A percentile compares a stretch with the other conserved stretches of the same genome.
Conservation (phyloP, 1,140 invertebrate genomes). For the Marisa cornuarietis region DNA sequence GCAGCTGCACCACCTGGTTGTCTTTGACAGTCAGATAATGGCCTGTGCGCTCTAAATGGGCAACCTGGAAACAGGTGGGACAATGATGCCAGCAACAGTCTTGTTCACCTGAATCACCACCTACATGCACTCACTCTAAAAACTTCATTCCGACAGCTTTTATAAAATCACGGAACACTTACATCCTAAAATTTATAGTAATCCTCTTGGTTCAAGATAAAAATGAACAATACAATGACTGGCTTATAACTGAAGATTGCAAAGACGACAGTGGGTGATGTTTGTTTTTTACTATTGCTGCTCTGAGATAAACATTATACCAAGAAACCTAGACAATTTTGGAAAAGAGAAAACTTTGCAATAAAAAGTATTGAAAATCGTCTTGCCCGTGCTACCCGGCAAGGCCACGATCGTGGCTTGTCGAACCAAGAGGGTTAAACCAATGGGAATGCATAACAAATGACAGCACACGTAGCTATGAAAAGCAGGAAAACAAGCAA, state of each 20-base stretch:
- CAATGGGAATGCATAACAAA: background rate
- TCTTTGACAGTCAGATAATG: slow-evolving; percentile 99
- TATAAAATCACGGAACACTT: background rate
- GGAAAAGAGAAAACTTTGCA: too few species aligned
- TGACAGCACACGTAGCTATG: slow-evolving; percentile 1
- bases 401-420: too few species aligned
- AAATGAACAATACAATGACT: too few species aligned
- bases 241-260: too few species aligned
- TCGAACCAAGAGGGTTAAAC: too few species aligned
- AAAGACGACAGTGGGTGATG: too few species aligned
- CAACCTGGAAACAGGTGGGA: slow-evolving; percentile 73
- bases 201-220: too few species aligned
- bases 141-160: background rate
- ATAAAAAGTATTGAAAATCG: too few species aligned
- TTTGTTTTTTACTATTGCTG: too few species aligned
- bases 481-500: slow-evolving; percentile 2
- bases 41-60: slow-evolving; percentile 93
- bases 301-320: too few species aligned
- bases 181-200: background rate
- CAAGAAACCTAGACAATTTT: too few species aligned
- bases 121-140: background rate
- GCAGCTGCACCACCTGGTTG: slow-evolving; percentile 98
- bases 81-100: background rate
- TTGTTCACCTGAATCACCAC: background rate
- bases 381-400: too few species aligned